These are phyloP conservation scores for Brachypodius melanocephalos DNA, from an alignment of 2,113 vertebrate genomes.

Conservation along the genomic window DNA sequence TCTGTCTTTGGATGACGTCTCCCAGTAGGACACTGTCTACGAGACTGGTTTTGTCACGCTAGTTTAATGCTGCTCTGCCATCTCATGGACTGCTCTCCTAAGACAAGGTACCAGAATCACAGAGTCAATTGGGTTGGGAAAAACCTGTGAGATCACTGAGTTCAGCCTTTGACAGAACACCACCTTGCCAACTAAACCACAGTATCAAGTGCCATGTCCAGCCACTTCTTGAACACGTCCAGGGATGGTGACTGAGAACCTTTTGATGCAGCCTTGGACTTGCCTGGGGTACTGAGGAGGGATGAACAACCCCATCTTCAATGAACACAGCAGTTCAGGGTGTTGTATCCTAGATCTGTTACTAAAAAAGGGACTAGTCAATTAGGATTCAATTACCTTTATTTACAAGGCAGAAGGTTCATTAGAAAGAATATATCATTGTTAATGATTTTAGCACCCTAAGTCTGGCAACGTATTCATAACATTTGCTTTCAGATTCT, in stretches of 20 bases:
- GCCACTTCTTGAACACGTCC: neutral
- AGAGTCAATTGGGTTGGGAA: neutral
- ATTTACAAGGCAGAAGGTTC: neutral
- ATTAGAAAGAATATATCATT: neutral
- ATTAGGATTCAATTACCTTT: neutral
- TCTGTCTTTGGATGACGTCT: neutral
- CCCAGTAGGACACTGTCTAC: neutral
- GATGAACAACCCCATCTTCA: neutral
- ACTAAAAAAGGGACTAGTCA: neutral
- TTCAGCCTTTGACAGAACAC: neutral
- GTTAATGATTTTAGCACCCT: neutral
- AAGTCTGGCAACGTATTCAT: neutral
- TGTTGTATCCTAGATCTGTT: neutral
- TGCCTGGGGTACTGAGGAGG: neutral
- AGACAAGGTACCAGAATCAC: neutral
- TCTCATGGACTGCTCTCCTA: neutral
- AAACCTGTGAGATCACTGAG: neutral
- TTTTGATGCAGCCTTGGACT: neutral
- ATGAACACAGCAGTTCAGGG: neutral
- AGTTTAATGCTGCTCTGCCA: neutral
- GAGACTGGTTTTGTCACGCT: fast-evolving
- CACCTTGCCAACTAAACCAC: neutral
- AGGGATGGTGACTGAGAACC: neutral
- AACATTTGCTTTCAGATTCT: neutral
- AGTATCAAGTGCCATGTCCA: neutral